phyloP scores from a whole-genome alignment of 2,888 invertebrate species.

The Meloe dianella region DNA sequence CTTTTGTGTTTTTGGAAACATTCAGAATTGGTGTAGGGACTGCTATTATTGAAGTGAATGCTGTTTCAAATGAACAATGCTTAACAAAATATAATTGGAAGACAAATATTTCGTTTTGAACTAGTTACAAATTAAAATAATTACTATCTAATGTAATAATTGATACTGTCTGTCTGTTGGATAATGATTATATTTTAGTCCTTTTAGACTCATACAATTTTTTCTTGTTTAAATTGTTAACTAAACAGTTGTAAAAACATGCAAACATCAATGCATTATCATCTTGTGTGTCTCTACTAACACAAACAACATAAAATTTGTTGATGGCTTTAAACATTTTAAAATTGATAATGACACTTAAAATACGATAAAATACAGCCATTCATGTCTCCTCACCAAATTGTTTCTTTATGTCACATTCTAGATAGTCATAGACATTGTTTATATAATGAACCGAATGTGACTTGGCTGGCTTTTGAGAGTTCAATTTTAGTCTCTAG shows the following conservation, averaged over 20 bases:
- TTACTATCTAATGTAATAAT: background rate
- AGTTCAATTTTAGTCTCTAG: too few species aligned
- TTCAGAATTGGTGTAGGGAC: too few species aligned
- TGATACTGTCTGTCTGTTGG: background rate
- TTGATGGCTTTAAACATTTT: background rate
- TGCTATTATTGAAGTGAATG: too few species aligned
- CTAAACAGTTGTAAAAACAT: background rate
- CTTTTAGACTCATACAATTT: background rate
- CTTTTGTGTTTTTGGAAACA: too few species aligned
- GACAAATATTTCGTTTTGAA: background rate
- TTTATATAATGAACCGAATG: background rate
- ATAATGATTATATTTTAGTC: background rate
- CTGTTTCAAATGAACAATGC: too few species aligned
- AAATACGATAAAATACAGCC: background rate
- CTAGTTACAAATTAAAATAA: background rate
- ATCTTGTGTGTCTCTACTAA: background rate
- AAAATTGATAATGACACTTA: background rate
- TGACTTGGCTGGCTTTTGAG: too few species aligned
- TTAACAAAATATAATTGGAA: too few species aligned
- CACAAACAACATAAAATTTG: slow-evolving; percentile 6
- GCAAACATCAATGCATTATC: slow-evolving; percentile 1
- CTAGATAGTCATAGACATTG: background rate
- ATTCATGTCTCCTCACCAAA: background rate
- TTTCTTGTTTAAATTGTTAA: background rate
- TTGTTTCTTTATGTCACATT: background rate